Evolutionary conservation across 2,888 invertebrate species (phyloP).

Genomic region (Cataglyphis livida): DNA sequence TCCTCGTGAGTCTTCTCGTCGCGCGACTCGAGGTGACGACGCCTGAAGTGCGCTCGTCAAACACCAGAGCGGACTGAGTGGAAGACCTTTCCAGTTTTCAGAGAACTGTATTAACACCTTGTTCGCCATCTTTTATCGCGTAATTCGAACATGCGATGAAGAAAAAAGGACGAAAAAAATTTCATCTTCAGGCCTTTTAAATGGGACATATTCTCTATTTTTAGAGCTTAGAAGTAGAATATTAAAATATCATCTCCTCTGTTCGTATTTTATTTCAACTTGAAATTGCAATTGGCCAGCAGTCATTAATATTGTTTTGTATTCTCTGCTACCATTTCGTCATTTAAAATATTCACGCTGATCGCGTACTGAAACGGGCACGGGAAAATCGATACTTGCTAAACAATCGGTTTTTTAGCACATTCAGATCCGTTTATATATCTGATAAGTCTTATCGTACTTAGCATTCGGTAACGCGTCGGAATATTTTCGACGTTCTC

Average conservation of each 20-base stretch:
- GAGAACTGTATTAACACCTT: neutral
- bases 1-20: slow-evolving; percentile 1
- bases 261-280: neutral
- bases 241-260: neutral
- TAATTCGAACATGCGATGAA: neutral
- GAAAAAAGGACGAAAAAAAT: neutral
- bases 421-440: neutral
- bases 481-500: neutral
- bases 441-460: neutral
- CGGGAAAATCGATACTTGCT: slow-evolving; percentile 18
- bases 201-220: neutral
- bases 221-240: neutral
- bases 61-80: neutral
- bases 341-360: neutral
- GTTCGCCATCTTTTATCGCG: neutral
- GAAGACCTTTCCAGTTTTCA: neutral
- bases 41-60: neutral
- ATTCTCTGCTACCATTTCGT: neutral
- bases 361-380: neutral
- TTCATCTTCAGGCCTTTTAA: neutral
- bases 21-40: neutral
- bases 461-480: neutral
- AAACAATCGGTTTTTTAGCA: slow-evolving; percentile 22
- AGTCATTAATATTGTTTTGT: slow-evolving; percentile 7
- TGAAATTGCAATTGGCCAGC: neutral